Percentiles rank a stretch among this genome's conserved stretches.
phyloP scores from a whole-genome alignment of 1,140 invertebrate genomes.

The Penaeus vannamei region DNA sequence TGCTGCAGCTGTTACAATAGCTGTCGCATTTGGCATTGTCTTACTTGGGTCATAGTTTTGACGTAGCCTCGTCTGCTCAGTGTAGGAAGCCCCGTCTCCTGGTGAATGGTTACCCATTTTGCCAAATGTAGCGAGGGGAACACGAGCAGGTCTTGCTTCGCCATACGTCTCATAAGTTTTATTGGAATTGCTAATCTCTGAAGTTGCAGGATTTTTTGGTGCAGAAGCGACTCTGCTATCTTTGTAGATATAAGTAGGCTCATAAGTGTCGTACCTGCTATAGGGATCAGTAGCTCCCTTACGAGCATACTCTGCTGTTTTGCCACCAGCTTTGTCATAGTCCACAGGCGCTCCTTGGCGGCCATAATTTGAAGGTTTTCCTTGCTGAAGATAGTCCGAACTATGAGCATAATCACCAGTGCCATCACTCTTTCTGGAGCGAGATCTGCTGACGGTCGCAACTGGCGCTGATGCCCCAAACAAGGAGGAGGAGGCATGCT shows the following conservation, averaged over 20 bases:
- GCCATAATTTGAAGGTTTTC: background rate
- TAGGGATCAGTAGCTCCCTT: constrained; percentile 31
- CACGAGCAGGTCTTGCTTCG: constrained; percentile 53
- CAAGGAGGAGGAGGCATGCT: constrained; percentile 50
- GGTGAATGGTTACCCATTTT: constrained; percentile 43
- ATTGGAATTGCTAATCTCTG: constrained; percentile 1
- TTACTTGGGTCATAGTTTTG: constrained; percentile 34
- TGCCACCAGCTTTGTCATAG: constrained; percentile 10
- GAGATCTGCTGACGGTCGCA: constrained; percentile 46
- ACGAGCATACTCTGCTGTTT: constrained; percentile 34
- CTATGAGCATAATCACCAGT: constrained; percentile 33
- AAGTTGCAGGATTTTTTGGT: constrained; percentile 12
- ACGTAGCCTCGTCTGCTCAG: background rate
- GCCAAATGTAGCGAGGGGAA: constrained; percentile 62
- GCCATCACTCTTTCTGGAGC: constrained; percentile 56
- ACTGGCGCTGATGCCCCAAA: constrained; percentile 49
- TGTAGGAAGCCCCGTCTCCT: constrained; percentile 7
- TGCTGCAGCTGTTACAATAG: constrained; percentile 39
- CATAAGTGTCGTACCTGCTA: constrained; percentile 51
- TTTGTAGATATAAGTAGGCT: constrained; percentile 45
- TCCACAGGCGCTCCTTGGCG: constrained; percentile 5
- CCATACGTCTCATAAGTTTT: constrained; percentile 58
- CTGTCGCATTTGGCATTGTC: constrained; percentile 5
- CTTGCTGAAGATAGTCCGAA: no score
- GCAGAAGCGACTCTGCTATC: constrained; percentile 16